phyloP scores from a whole-genome alignment of 2,797 vertebrate genomes.

The Sphenopsis melanotis region DNA sequence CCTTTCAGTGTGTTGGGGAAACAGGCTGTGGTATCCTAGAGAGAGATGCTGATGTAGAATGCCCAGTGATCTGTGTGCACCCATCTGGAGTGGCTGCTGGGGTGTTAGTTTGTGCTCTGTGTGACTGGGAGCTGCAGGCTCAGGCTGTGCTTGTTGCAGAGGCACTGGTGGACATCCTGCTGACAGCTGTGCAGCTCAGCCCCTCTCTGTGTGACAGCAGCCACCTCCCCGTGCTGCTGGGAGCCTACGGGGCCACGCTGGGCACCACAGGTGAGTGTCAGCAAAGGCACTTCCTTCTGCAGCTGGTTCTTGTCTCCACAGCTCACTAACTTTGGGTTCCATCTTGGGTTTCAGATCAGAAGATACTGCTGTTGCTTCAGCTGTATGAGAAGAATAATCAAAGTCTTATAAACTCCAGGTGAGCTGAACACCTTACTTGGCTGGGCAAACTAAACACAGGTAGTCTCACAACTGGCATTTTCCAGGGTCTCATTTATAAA shows the following conservation, averaged over 20 bases:
- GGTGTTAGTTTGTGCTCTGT: neutral
- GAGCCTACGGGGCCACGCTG: constrained; percentile 89
- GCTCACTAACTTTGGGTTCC: neutral
- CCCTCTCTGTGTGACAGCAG: constrained; percentile 82
- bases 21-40: neutral
- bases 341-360: constrained; percentile 83
- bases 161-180: constrained; percentile 82
- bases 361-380: constrained; percentile 85
- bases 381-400: constrained; percentile 87
- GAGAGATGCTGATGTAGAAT: neutral
- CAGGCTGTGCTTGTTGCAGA: constrained; percentile 73
- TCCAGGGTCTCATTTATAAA: neutral
- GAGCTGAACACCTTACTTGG: neutral
- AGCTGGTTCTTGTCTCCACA: neutral
- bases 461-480: neutral
- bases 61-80: no score
- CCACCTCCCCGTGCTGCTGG: constrained; percentile 88
- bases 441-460: neutral
- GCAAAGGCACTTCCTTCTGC: neutral
- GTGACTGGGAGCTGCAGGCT: neutral
- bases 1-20: neutral
- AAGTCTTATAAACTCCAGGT: constrained; percentile 85
- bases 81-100: no score
- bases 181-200: constrained; percentile 80
- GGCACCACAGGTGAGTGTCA: constrained; percentile 79